Base-by-base conservation (phyloP, 2,888 invertebrate genomes). In the Nesidiocoris tenuis region DNA sequence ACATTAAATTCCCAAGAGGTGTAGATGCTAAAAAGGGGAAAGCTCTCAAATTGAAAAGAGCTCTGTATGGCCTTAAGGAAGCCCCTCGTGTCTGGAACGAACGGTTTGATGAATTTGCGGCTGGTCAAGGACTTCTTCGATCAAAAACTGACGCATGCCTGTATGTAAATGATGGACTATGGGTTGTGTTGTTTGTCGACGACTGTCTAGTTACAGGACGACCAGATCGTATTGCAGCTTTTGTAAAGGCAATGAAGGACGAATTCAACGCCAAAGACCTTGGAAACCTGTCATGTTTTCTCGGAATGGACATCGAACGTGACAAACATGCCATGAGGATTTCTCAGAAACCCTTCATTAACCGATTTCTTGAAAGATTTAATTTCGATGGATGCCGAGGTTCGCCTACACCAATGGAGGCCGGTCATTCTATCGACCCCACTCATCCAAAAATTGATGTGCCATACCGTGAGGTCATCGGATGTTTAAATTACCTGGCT, bases 31-130 rank as follows among this genome's bases (percentile, higher is more conserved):
- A 1, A 1, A 5, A 16, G 2, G 9, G 23, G 1, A 59, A 59
- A 59, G 68, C 23, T 21, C 55, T 68, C 0, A 79, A 78, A 76
- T 59, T 80, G 18, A 79, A 80, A 72, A 61, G 78, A 74, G 79
- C 79, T 16, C 61, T 81, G 23, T 81, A 80, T 76, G 80, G 80
- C 16, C 21, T 77, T 1, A 66, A 68, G 22, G 74, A 74, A 66
- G 21, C 77, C 1, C 77, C 74, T 19, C 19, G 68, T 1, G 25
- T 55, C 16, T 77, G 77, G 77, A 77, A 77, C 55, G 68, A 74
- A 17, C 12, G 59, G 5, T 59, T 75, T 16, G 22, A 75, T 25
- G 18, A 75, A 18, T 67, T 75, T 59, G 67, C 67, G 1, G 16
- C 5, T 2, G 17, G 23, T 7, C 19, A 22, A 22, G 61, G 61